phyloP scores from a whole-genome alignment of 2,113 vertebrate species.

The Vulpes vulpes region DNA sequence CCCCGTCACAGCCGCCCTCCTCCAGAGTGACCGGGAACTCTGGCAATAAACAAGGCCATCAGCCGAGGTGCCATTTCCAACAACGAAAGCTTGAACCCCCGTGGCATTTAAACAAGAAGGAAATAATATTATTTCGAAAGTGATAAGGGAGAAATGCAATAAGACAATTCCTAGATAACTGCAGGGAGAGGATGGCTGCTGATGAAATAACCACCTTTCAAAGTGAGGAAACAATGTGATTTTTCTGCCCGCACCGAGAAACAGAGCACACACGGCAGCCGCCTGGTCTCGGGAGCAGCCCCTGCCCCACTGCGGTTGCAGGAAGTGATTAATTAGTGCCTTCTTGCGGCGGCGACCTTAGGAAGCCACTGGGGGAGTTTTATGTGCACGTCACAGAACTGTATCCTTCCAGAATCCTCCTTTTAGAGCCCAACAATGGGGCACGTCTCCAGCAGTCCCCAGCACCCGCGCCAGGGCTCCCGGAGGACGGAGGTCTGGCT shows the following conservation, averaged over 20 bases:
- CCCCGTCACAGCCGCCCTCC: fast-evolving
- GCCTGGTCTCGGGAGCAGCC: not conserved
- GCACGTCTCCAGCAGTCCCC: not conserved
- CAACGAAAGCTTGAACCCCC: not conserved
- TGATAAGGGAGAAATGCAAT: conserved; percentile 69
- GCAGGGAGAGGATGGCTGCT: not conserved
- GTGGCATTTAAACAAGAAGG: conserved; percentile 47
- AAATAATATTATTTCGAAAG: conserved; percentile 27
- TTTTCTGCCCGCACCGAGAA: not conserved
- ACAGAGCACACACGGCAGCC: not conserved
- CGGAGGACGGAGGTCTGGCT: fast-evolving
- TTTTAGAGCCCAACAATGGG: not conserved
- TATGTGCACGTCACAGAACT: fast-evolving
- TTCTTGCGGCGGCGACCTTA: not conserved
- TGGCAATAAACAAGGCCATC: not conserved
- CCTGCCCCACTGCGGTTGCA: not conserved
- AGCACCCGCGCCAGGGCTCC: fast-evolving
- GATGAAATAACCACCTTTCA: conserved; percentile 26
- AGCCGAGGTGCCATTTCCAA: conserved; percentile 10
- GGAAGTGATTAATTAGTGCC: conserved; percentile 64
- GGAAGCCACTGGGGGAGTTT: not conserved
- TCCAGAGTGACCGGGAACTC: not conserved
- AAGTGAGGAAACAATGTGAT: not conserved
- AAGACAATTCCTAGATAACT: conserved; percentile 34
- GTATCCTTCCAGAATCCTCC: not conserved